Percentiles rank a stretch among this genome's conserved stretches.
Conservation (phyloP, 2,888 invertebrate genomes). For the Choristoneura rosaceana region DNA sequence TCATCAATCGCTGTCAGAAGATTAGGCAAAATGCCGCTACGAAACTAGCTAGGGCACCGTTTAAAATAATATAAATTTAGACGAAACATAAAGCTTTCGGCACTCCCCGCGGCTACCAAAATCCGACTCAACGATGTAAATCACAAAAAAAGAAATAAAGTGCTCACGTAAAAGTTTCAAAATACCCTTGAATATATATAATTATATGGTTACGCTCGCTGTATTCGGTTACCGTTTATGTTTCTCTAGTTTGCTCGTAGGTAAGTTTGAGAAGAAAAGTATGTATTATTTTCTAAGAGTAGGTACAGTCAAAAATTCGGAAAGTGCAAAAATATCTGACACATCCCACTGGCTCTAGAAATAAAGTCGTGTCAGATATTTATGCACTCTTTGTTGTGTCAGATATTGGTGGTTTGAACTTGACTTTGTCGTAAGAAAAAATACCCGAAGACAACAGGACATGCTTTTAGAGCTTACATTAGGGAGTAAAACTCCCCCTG, state of each 20-base stretch:
- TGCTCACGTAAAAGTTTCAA: slow-evolving; percentile 79
- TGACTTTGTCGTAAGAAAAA: too few species aligned
- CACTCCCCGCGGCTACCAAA: slow-evolving; percentile 73
- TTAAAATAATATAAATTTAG: slow-evolving; percentile 79
- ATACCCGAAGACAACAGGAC: too few species aligned
- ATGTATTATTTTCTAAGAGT: too few species aligned
- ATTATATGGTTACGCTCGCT: slow-evolving; percentile 60
- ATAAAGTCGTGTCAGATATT: too few species aligned
- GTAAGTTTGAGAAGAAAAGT: background rate
- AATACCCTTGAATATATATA: slow-evolving; percentile 81
- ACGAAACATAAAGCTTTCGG: slow-evolving; percentile 79
- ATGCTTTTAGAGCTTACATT: too few species aligned
- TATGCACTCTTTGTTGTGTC: too few species aligned
- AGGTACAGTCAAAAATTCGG: too few species aligned
- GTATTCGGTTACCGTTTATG: background rate
- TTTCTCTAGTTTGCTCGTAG: background rate
- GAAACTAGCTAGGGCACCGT: slow-evolving; percentile 55
- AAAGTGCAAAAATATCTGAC: too few species aligned
- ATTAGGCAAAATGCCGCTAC: slow-evolving; percentile 28
- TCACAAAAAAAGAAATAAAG: slow-evolving; percentile 81
- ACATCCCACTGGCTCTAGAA: too few species aligned
- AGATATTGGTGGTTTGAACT: too few species aligned
- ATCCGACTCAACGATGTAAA: slow-evolving; percentile 77
- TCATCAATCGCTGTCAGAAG: slow-evolving; percentile 24
- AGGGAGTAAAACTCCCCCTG: too few species aligned